Evolutionary conservation across 2,113 vertebrate genomes (phyloP).

Genomic region (Narcine bancroftii): DNA sequence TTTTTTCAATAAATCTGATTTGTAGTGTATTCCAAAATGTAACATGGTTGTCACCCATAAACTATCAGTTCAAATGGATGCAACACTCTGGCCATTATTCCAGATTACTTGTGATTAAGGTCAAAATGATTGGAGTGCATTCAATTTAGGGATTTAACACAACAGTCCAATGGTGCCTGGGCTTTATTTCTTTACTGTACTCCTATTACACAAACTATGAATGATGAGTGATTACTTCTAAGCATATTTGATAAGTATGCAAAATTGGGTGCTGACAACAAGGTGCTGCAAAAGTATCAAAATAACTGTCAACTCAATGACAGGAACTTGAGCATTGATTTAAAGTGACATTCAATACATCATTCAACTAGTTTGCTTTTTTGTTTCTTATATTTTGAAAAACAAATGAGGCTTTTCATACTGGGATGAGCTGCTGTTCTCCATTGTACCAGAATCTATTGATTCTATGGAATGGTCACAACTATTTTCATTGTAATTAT

Average conservation of each 20-base stretch:
- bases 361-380: not conserved
- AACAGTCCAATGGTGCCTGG: not conserved
- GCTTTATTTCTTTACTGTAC: not conserved
- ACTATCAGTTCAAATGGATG: not conserved
- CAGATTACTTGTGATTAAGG: not conserved
- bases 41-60: not conserved
- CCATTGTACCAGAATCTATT: not conserved
- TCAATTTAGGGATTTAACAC: not conserved
- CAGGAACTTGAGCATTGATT: not conserved
- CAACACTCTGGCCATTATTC: not conserved
- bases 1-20: not conserved
- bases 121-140: not conserved
- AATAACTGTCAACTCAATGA: not conserved
- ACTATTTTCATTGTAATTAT: not conserved
- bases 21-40: not conserved
- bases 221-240: not conserved
- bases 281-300: not conserved
- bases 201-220: not conserved
- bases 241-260: not conserved
- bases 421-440: not conserved
- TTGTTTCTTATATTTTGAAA: not conserved
- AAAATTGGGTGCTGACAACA: not conserved
- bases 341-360: not conserved
- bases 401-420: not conserved
- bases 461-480: not conserved